phyloP scores from a whole-genome alignment of 2,113 vertebrate genomes.

The Axis porcinus region DNA sequence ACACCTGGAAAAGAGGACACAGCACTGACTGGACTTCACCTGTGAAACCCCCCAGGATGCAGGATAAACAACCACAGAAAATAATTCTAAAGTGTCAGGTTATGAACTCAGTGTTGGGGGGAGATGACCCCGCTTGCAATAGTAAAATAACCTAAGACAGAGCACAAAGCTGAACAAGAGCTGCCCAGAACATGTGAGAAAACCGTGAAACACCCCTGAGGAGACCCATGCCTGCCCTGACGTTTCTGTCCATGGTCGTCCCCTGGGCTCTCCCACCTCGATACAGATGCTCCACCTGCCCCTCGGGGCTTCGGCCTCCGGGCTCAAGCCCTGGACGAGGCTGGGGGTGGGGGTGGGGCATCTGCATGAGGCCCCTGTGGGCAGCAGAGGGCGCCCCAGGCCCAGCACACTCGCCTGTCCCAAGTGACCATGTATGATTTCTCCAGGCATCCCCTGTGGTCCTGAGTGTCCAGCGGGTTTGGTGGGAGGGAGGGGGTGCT shows the following conservation, averaged over 20 bases:
- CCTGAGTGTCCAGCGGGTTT: background rate
- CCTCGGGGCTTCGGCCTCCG: rapidly evolving
- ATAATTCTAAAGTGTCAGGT: background rate
- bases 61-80: background rate
- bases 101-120: background rate
- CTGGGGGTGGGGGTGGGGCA: background rate
- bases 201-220: background rate
- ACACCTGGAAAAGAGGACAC: background rate
- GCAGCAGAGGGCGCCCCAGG: conserved; percentile 31
- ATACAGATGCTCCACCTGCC: background rate
- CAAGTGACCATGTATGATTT: background rate
- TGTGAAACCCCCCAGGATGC: background rate
- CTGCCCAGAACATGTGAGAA: background rate
- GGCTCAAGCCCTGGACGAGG: background rate
- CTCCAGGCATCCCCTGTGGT: background rate
- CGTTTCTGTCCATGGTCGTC: background rate
- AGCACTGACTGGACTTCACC: background rate
- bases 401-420: background rate
- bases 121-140: too few relatives aligned
- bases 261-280: background rate
- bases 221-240: background rate
- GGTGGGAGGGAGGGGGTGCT: background rate
- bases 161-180: background rate
- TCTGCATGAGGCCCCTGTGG: rapidly evolving
- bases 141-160: background rate